Base-by-base conservation (phyloP, 2,113 vertebrate species). In the Hydrolagus affinis region DNA sequence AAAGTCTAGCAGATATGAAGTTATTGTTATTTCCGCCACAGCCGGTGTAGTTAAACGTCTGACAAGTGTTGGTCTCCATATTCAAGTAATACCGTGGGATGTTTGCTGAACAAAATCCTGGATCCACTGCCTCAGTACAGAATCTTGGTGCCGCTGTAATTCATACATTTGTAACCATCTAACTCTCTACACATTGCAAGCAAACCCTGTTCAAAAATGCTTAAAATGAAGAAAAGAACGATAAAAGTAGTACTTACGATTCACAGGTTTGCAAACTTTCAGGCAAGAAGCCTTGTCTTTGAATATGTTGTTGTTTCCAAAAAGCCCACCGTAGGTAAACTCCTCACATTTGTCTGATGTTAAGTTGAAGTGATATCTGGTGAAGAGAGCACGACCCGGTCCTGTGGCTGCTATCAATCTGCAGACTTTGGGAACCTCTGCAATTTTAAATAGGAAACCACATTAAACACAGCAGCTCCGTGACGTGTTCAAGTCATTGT, bases 21-120 rank as follows among this genome's bases (percentile, higher is more conserved):
- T 99, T 99, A 89, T 99, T 99, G 87, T 91, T 91, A 89, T 96
- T 98, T 32, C 96, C 96, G 9, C 97, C 96, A 15, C 97, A 98
- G 87, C 96, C 97, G 0, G 95, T 93, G 7, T 97, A 99, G 17
- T 32, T 87, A 86, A 99, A 99, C 88, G 93, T 86, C 86, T 95
- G 91, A 68, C 97, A 99, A 12, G 71, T 90, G 86, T 91, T 94
- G 80, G 88, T 90, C 86, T 88, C 89, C 21, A n/a, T 0, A 69
- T 97, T 96, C 88, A 94, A 99, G 90, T 96, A 96, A 89, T 93
- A 99, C 3, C 98, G 96, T 11, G 91, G 87, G 17, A 96, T 92
- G 59, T 96, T 94, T 12, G 95, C 95, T 6, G 93, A 93, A 56
- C 98, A 98, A 0, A 85, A 10, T 32, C 98, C 97, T 89, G 90